phyloP scores from a whole-genome alignment of 2,888 invertebrate species.

The Adelphocoris suturalis region DNA sequence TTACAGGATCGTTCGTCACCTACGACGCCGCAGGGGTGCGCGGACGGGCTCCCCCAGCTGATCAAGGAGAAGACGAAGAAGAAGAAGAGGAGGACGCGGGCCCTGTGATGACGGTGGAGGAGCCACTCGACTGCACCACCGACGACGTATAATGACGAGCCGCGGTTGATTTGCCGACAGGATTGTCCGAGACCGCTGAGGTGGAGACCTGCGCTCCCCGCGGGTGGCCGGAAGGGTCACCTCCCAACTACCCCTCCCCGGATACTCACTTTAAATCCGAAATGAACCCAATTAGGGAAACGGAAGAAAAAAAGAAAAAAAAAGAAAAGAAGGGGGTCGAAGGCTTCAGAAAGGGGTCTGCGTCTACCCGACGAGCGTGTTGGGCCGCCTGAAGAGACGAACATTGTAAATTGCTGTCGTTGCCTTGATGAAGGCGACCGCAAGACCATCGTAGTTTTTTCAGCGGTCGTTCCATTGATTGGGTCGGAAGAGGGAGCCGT shows the following conservation, averaged over 20 bases:
- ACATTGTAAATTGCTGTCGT: conserved; percentile 61
- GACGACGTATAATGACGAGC: conserved; percentile 24
- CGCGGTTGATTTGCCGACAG: conserved; percentile 60
- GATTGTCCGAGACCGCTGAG: conserved; percentile 65
- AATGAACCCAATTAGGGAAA: conserved; percentile 48
- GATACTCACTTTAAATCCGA: conserved; percentile 53
- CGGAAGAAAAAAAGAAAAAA: neutral
- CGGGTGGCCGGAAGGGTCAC: conserved; percentile 47
- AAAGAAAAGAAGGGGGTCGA: neutral
- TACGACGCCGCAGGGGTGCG: conserved; percentile 9
- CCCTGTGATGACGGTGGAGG: conserved; percentile 11
- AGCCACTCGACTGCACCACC: conserved; percentile 12
- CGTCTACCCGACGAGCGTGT: neutral
- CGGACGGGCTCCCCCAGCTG: neutral
- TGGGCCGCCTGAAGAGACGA: conserved; percentile 46
- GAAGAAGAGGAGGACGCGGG: neutral
- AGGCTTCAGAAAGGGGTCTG: conserved; percentile 9
- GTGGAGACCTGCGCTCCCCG: conserved; percentile 66
- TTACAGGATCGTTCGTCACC: neutral
- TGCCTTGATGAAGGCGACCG: conserved; percentile 66
- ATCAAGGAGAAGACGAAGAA: neutral
- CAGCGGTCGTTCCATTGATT: conserved; percentile 74
- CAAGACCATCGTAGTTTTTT: conserved; percentile 73
- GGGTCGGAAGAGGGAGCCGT: conserved; percentile 56
- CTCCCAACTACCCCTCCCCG: conserved; percentile 22